Evolutionary conservation across 2,113 vertebrate species (phyloP), one percentile per base, ranked within the genome.

Genomic region (Geothlypis trichas): DNA sequence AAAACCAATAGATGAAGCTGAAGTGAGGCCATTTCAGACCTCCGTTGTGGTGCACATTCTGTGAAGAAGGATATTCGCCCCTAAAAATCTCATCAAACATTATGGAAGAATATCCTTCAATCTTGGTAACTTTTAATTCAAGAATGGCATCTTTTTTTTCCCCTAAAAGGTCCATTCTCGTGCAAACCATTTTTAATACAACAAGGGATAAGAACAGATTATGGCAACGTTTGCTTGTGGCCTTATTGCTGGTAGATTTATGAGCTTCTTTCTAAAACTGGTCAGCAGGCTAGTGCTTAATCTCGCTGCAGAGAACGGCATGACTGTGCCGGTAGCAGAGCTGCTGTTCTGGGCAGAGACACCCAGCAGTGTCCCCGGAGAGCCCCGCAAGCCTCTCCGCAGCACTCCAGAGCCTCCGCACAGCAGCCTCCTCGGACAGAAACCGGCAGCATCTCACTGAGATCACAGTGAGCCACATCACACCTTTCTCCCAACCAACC

Each of bases 391-490:
- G 7, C 19, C 57, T 79, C 57, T 59, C 47, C 18, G 33, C 58
- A 22, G 35, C 1, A 5, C 5, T 5, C 27, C 49, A 0, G 39
- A 20, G 2, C 9, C 39, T 39, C 68, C 0, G 0, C 8, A 3
- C 35, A 33, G 59, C 39, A 71, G 51, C 44, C 66, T 73, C 54
- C 68, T 49, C 2, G 1, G 35, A 3, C 52, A 68, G 35, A 65
- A 49, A 51, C 13, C 13, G 0, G n/a, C 55, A 67, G 42, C 57
- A 14, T 39, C 13, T 49, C 28, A 0, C 55, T 4, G 39, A 24
- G 37, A 65, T 44, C 59, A 24, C 46, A 46, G 20, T 22, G 46
- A 85, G 19, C 23, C 68, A 11, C 55, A 78, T 39, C 76, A 28
- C 28, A 31, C 39, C 26, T 65, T 68, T 20, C 61, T 74, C 33